Conservation (phyloP, 35 echinoderm and acorn worm genomes). For the Acanthaster planci region DNA sequence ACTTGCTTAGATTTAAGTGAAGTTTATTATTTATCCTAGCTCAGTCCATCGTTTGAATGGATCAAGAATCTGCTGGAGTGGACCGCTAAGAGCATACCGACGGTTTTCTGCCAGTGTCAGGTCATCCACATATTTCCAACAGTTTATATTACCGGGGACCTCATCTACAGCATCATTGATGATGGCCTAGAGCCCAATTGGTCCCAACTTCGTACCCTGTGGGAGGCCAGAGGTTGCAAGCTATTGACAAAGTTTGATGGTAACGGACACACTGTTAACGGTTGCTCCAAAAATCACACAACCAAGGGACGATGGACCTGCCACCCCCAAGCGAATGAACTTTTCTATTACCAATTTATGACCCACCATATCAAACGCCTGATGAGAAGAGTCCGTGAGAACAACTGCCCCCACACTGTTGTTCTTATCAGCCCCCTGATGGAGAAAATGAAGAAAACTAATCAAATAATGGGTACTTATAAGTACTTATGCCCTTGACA, state of each 20-base stretch:
- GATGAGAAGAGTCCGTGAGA: conserved; percentile 49
- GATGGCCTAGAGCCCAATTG: conserved; percentile 27
- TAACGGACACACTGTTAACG: conserved; percentile 16
- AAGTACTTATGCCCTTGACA: conserved; percentile 27
- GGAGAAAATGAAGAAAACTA: conserved; percentile 35
- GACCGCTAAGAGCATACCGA: too few relatives aligned
- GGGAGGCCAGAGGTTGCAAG: conserved; percentile 35
- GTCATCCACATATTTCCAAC: conserved; percentile 51
- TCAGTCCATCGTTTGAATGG: not conserved
- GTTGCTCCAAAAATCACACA: conserved; percentile 16
- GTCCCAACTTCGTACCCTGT: conserved; percentile 56
- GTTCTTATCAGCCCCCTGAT: conserved; percentile 35
- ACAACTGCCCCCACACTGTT: conserved; percentile 23
- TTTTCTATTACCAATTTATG: conserved; percentile 44
- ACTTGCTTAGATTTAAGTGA: not conserved
- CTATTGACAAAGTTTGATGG: conserved; percentile 13
- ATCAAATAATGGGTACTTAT: conserved; percentile 47
- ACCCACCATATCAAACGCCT: conserved; percentile 51
- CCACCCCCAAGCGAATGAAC: conserved; percentile 43
- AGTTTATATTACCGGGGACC: not conserved
- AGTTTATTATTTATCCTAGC: not conserved
- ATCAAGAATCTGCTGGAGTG: too few relatives aligned
- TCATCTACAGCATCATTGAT: conserved; percentile 45
- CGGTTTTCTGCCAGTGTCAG: conserved; percentile 19
- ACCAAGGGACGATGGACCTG: conserved; percentile 30